These are phyloP conservation scores for Chloroceryle amazona DNA, from an alignment of 2,797 vertebrate genomes.

Conservation along the genomic window DNA sequence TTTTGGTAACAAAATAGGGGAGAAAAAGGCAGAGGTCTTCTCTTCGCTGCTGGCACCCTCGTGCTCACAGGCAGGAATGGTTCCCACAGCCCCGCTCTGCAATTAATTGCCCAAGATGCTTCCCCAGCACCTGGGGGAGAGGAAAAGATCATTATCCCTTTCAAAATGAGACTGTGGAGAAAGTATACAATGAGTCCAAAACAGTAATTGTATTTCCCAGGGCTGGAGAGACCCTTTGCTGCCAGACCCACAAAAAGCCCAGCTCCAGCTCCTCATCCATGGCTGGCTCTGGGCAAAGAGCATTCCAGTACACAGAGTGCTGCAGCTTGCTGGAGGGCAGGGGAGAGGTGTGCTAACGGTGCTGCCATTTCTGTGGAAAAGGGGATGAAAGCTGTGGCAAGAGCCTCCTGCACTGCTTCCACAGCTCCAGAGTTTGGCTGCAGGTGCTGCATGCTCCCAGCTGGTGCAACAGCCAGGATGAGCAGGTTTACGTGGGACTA, in stretches of 20 bases:
- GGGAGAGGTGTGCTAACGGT: too few species aligned
- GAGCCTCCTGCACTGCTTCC: rapidly evolving
- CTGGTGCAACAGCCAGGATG: rapidly evolving
- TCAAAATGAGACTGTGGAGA: conserved; percentile 32
- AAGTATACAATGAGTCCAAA: neutral
- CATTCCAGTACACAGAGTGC: rapidly evolving
- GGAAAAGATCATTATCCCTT: conserved; percentile 44
- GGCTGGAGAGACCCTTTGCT: neutral
- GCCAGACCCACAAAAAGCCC: neutral
- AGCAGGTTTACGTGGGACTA: rapidly evolving
- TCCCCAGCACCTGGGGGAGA: conserved; percentile 33
- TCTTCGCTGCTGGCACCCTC: neutral
- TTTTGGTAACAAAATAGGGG: neutral
- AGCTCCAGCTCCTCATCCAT: neutral
- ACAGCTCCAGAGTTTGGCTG: neutral
- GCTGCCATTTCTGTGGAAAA: neutral
- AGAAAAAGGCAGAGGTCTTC: neutral
- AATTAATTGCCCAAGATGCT: conserved; percentile 34
- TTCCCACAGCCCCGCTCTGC: neutral
- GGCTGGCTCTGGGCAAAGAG: neutral
- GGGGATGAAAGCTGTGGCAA: neutral
- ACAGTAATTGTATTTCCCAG: conserved; percentile 18
- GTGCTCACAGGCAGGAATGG: neutral
- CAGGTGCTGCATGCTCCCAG: neutral
- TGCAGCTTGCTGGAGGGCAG: neutral